These are phyloP conservation scores for Polietes domitor DNA, from an alignment of 2,888 invertebrate species.

Conservation along the genomic window DNA sequence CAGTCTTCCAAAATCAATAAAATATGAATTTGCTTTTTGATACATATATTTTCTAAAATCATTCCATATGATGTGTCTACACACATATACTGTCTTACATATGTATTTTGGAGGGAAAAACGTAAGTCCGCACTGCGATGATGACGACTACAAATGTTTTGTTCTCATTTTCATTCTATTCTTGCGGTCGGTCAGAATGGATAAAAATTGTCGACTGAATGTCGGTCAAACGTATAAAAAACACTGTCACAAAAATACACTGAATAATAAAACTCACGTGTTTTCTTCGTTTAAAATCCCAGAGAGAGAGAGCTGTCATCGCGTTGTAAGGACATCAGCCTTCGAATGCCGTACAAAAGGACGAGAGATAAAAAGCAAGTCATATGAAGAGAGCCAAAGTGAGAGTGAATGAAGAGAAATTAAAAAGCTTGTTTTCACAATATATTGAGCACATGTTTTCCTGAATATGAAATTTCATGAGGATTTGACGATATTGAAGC, in stretches of 20 bases:
- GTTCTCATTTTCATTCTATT: slow-evolving; percentile 38
- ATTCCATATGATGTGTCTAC: not conserved
- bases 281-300: slow-evolving; percentile 15
- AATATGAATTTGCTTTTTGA: slow-evolving; percentile 36
- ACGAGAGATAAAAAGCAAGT: not conserved
- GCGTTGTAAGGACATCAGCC: not conserved
- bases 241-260: not conserved
- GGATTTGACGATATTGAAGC: not conserved
- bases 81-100: not conserved
- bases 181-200: not conserved
- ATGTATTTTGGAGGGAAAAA: slow-evolving; percentile 53
- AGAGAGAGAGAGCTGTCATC: not conserved
- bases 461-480: not conserved
- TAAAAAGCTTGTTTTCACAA: not conserved
- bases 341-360: not conserved
- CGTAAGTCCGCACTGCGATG: not conserved
- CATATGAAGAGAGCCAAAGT: not conserved
- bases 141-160: not conserved
- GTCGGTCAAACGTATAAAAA: slow-evolving; percentile 14
- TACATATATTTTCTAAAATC: slow-evolving; percentile 17
- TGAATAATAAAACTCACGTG: slow-evolving; percentile 50
- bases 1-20: slow-evolving; percentile 53
- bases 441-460: slow-evolving; percentile 3
- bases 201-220: slow-evolving; percentile 40
- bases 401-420: not conserved